Evolutionary conservation across 1,140 invertebrate genomes (phyloP).

Genomic region (Atta colombica): DNA sequence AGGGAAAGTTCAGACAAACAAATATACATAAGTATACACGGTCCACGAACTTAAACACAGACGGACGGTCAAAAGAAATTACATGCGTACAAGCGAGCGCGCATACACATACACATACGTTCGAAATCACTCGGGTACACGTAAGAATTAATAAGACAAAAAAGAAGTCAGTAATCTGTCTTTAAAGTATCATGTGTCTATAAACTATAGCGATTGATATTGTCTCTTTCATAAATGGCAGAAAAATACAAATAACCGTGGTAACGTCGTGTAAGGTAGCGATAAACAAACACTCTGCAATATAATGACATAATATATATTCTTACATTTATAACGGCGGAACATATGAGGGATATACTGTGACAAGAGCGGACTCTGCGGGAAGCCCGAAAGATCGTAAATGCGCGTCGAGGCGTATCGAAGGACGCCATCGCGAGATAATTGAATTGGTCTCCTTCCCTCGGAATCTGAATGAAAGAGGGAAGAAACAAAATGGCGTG

Average conservation of each 20-base stretch:
- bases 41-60: conserved; percentile 27
- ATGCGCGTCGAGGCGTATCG: conserved; percentile 52
- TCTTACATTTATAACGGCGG: conserved; percentile 80
- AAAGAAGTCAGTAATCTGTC: conserved; percentile 82
- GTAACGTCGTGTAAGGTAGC: conserved; percentile 83
- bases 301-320: conserved; percentile 81
- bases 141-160: conserved; percentile 67
- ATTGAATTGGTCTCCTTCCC: not conserved
- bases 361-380: conserved; percentile 46
- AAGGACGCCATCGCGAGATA: conserved; percentile 12
- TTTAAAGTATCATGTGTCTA: conserved; percentile 85
- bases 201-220: conserved; percentile 84
- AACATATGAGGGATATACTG: conserved; percentile 12
- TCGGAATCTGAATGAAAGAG: conserved; percentile 9
- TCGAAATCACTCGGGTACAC: conserved; percentile 68
- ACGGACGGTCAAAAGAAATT: conserved; percentile 28
- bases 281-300: conserved; percentile 81
- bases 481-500: not conserved
- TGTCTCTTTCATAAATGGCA: conserved; percentile 83
- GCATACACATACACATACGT: conserved; percentile 31
- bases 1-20: conserved; percentile 65
- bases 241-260: conserved; percentile 80
- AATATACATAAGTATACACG: conserved; percentile 40
- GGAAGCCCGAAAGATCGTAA: conserved; percentile 6
- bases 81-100: conserved; percentile 57